These are phyloP conservation scores for Hydrochoerus hydrochaeris DNA, from an alignment of 2,113 vertebrate species.

Conservation along the genomic window DNA sequence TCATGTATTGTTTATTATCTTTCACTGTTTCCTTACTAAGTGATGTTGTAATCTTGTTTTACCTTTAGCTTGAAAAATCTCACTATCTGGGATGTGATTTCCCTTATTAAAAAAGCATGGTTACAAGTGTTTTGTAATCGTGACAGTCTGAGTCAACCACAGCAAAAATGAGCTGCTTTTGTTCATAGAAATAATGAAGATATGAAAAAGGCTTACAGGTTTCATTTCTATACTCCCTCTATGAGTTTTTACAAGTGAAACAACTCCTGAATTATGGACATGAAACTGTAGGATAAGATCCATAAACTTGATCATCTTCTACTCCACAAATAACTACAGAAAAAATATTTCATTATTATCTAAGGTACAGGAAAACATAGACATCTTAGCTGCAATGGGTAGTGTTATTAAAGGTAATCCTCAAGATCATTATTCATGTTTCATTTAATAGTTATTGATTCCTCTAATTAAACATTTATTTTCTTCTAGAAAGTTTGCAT, in stretches of 20 bases:
- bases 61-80: neutral
- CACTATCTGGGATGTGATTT: neutral
- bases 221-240: neutral
- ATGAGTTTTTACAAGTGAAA: conserved; percentile 12
- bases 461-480: neutral
- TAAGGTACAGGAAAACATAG: neutral
- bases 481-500: neutral
- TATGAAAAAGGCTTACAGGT: neutral
- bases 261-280: conserved; percentile 8
- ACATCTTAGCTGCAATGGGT: neutral
- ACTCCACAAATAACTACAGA: neutral
- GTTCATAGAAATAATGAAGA: neutral
- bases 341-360: neutral
- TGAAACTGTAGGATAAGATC: neutral
- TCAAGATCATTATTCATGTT: neutral
- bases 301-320: neutral
- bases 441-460: neutral
- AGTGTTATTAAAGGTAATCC: neutral
- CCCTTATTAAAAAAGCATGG: neutral
- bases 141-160: neutral
- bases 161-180: neutral
- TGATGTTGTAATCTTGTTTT: neutral
- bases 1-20: neutral
- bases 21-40: neutral
- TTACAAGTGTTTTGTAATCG: neutral